Percentiles rank a stretch among this genome's conserved stretches.
phyloP scores from a whole-genome alignment of 2,888 invertebrate species.

The Luperina testacea region DNA sequence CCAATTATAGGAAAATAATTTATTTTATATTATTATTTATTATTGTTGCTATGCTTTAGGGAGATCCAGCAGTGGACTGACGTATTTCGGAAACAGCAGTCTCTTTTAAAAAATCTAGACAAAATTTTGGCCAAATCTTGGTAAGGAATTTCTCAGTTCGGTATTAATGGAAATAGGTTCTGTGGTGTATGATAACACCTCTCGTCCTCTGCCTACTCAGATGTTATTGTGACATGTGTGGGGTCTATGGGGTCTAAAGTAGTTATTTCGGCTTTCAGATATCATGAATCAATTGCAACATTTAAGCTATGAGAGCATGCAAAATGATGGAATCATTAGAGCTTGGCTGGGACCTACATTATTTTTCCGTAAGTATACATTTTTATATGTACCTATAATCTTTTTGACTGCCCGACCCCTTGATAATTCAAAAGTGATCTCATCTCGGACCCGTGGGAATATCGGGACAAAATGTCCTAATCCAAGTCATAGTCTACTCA shows the following conservation, averaged over 20 bases:
- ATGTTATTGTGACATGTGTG: background rate
- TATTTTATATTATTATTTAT: too few relatives aligned
- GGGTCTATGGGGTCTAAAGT: background rate
- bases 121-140: background rate
- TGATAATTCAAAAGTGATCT: background rate
- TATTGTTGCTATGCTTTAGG: too few relatives aligned
- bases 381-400: background rate
- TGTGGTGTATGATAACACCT: background rate
- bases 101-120: background rate
- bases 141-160: background rate
- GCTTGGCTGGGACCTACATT: slow-evolving; percentile 82
- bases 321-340: slow-evolving; percentile 73
- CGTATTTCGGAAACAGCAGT: background rate
- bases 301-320: slow-evolving; percentile 77
- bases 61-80: too few relatives aligned
- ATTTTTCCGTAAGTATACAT: slow-evolving; percentile 66
- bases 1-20: too few relatives aligned
- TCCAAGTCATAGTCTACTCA: background rate
- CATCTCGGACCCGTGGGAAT: background rate
- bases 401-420: background rate
- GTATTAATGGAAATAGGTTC: background rate
- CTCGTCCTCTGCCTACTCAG: background rate
- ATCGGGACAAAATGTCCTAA: background rate
- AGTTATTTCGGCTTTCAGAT: slow-evolving; percentile 72
- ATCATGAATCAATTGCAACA: slow-evolving; percentile 79